phyloP scores from a whole-genome alignment of 1,140 invertebrate species.

The Drosophila watanabei region DNA sequence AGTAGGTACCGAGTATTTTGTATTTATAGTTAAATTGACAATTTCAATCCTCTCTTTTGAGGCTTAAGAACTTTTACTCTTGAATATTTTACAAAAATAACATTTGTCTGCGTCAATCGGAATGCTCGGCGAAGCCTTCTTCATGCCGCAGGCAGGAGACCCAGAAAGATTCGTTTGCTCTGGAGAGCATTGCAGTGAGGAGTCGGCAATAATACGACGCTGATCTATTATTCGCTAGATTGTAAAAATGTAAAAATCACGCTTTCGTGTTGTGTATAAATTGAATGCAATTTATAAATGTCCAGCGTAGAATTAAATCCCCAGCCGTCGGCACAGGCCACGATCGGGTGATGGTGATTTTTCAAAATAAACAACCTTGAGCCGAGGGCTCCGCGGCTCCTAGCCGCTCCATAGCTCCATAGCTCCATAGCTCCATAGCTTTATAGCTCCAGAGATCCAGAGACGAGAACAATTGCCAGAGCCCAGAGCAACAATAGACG shows the following conservation, averaged over 20 bases:
- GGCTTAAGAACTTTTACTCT: neutral
- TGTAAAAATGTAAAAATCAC: slow-evolving; percentile 84
- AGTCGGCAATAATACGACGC: slow-evolving; percentile 70
- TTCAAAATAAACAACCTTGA: slow-evolving; percentile 84
- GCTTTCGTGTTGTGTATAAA: slow-evolving; percentile 84
- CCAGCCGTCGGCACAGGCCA: slow-evolving; percentile 69
- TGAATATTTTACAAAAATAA: neutral
- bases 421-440: slow-evolving; percentile 5
- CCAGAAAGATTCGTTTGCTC: slow-evolving; percentile 12
- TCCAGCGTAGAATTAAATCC: slow-evolving; percentile 81
- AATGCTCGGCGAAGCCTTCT: slow-evolving; percentile 6
- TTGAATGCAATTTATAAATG: slow-evolving; percentile 84
- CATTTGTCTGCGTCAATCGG: slow-evolving; percentile 5
- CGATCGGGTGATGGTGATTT: slow-evolving; percentile 77
- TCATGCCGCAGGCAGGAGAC: slow-evolving; percentile 17
- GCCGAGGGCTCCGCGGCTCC: slow-evolving; percentile 42
- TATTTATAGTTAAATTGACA: neutral
- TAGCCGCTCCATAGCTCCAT: slow-evolving; percentile 1
- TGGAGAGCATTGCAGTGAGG: slow-evolving; percentile 22
- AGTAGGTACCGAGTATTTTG: neutral
- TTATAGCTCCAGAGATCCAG: slow-evolving; percentile 17
- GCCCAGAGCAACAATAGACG: slow-evolving; percentile 65
- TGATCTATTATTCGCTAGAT: slow-evolving; percentile 83
- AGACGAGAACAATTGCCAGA: slow-evolving; percentile 51
- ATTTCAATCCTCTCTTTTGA: neutral